A percentile compares a stretch with the other conserved stretches of the same genome.
These are phyloP conservation scores for Notechis scutatus DNA, from an alignment of 2,113 vertebrate genomes.

Conservation along the genomic window DNA sequence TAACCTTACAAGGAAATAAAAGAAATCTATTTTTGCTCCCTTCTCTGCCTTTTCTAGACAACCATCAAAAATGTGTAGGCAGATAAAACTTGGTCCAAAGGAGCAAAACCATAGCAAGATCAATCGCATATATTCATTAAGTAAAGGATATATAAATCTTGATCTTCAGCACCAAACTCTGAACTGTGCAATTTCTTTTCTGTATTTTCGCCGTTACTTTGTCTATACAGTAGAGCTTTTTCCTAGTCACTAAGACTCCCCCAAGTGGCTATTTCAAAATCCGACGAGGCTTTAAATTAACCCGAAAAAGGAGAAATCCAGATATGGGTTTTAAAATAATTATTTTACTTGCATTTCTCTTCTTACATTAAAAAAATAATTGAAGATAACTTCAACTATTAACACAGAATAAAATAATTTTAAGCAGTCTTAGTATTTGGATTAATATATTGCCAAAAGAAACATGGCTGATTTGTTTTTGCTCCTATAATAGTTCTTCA, in stretches of 20 bases:
- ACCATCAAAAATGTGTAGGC: background rate
- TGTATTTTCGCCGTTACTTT: background rate
- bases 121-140: background rate
- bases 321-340: background rate
- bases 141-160: background rate
- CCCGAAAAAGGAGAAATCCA: background rate
- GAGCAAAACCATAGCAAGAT: background rate
- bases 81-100: background rate
- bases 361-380: background rate
- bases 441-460: background rate
- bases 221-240: background rate
- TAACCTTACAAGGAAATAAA: background rate
- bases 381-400: background rate
- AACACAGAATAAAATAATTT: background rate
- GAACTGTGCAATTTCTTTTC: background rate
- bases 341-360: background rate
- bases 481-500: background rate
- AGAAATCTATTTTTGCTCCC: background rate
- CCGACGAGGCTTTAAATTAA: background rate
- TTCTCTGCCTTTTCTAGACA: background rate
- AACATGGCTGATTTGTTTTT: background rate
- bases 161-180: background rate
- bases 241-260: background rate
- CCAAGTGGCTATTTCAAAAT: conserved; percentile 2
- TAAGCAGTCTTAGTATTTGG: background rate